Base-by-base conservation (phyloP, 2,113 vertebrate genomes). In the Lepus timidus region DNA sequence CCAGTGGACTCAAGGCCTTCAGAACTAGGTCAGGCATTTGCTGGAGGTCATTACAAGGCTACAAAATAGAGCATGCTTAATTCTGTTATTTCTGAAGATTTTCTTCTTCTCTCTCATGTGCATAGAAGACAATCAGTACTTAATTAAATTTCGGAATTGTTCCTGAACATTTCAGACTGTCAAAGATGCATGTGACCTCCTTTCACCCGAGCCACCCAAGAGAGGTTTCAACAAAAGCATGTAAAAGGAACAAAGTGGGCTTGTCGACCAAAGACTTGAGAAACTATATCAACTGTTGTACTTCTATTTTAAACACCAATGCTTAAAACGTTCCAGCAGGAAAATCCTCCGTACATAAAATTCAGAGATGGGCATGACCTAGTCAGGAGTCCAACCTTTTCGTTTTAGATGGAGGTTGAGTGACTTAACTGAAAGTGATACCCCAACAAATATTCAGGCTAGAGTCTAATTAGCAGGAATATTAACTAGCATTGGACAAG, bases 1-100 rank as follows among this genome's bases (percentile, higher is more conserved):
- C 96, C 97, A 98, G 98, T 98, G 98, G 98, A 98, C 98, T 98
- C 97, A 91, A 98, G 97, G 97, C 97, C 98, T 92, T 98, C 96
- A 96, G 98, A 98, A 98, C 96, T 98, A 98, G 98, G 98, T 98
- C 98, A 98, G 97, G 97, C 96, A 70, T 98, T 98, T 98, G 98
- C 98, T 98, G 98, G 98, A 98, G 98, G 98, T 98, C 98, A 98
- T 98, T 98, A 97, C 98, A 98, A 98, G 98, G 98, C 98, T 98
- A 98, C 98, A 98, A 98, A 98, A 98, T 98, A 98, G 98, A 99
- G 98, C 98, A 98, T 98, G 98, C 97, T 98, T 99, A 98, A 99
- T 98, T 98, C 97, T 97, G 96, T 98, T 97, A 97, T 98, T 98
- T 98, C 97, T 97, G 97, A 98, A 98, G 98, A 98, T 98, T 95